Evolutionary conservation across 92 coral and sea anemone genomes (phyloP).

Genomic region (Phenganax marumi): DNA sequence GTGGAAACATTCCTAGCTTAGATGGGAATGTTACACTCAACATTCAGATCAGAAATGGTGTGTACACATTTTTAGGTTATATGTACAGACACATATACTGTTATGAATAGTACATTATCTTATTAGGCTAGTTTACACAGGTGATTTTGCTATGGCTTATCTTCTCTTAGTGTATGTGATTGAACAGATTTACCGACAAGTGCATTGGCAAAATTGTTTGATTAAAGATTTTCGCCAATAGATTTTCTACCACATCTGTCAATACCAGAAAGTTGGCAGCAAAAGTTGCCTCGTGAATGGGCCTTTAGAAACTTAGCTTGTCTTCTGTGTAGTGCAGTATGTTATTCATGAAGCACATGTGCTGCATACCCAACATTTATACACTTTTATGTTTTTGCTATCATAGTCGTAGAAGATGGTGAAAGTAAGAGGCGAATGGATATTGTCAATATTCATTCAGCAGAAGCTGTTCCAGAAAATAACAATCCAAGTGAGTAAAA

Average conservation of each 20-base stretch:
- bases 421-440: slow-evolving; percentile 36
- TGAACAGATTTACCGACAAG: no score
- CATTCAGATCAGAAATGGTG: slow-evolving; percentile 36
- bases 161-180: background rate
- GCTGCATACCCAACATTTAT: no score
- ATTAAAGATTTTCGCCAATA: no score
- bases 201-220: no score
- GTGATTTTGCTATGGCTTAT: background rate
- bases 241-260: no score
- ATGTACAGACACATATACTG: no score
- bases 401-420: slow-evolving; percentile 32
- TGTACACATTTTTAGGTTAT: background rate
- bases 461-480: slow-evolving; percentile 30
- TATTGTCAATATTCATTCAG: slow-evolving; percentile 22
- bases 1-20: slow-evolving; percentile 16
- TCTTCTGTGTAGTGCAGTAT: no score
- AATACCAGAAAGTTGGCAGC: no score
- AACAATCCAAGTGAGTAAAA: slow-evolving; percentile 23
- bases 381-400: background rate
- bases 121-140: background rate
- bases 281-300: no score
- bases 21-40: slow-evolving; percentile 33
- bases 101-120: background rate
- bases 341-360: no score
- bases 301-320: no score